Percentiles rank a stretch among this genome's conserved stretches.
phyloP scores from a whole-genome alignment of 2,888 invertebrate species.

The Sphecodes monilicornis region DNA sequence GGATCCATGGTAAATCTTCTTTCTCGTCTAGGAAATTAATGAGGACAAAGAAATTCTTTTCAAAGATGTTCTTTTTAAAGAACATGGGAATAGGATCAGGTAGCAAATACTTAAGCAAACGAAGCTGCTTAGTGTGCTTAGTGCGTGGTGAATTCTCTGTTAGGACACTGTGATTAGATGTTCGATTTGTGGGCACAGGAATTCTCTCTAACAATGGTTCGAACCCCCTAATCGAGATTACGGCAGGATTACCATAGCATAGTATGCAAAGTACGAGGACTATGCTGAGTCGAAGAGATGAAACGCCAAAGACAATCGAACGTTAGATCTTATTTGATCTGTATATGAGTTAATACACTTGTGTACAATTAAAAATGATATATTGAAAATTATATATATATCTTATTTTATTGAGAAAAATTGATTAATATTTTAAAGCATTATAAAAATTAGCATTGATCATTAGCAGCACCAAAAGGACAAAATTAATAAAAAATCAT shows the following conservation, averaged over 20 bases:
- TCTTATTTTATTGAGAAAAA: no score
- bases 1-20: no score
- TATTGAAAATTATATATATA: no score
- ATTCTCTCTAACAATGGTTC: conserved; percentile 21
- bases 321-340: not conserved
- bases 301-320: not conserved
- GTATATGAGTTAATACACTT: not conserved
- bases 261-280: conserved; percentile 5
- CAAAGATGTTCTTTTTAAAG: not conserved
- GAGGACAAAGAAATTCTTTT: no score
- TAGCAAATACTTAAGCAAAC: not conserved
- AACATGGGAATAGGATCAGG: not conserved
- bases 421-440: no score
- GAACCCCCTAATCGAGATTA: conserved; percentile 29
- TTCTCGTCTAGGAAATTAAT: no score
- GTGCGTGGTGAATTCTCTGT: not conserved
- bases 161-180: conserved; percentile 22
- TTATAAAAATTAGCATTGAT: no score
- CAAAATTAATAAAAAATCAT: no score
- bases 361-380: no score
- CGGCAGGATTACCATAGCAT: not conserved
- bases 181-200: conserved; percentile 17
- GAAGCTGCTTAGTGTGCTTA: not conserved
- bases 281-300: not conserved
- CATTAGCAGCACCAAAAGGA: no score